Base-by-base conservation (phyloP, 2,888 invertebrate genomes). In the Marronus borbonicus region DNA sequence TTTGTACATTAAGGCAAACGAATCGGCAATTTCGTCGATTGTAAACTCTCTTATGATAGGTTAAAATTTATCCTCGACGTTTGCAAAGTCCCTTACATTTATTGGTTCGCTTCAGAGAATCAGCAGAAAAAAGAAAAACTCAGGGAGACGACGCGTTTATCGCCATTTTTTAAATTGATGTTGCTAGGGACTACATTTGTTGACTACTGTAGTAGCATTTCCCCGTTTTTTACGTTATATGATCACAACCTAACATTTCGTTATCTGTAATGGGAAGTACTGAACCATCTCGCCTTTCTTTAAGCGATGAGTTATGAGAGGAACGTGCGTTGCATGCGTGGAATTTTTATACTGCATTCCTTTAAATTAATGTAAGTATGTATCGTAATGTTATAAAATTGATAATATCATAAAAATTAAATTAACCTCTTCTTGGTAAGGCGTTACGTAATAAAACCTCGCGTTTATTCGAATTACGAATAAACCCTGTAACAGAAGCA, bases 41-140 rank as follows among this genome's bases (percentile, higher is more conserved):
- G 62, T 74, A 74, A 74, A 74, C 60, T 60, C 58, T 8, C 60
- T 74, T 39, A 39, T 58, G 72, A 72, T 72, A 39, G 62, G 72
- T 60, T 74, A 74, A 60, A 74, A 74, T 74, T 74, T 74, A 74
- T 60, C 20, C 44, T 60, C 14, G 44, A 44, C 72, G 60, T 39
- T 74, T 49, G 60, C 20, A 60, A 74, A 74, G 72, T 39, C 62
- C 31, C 72, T 60, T 74, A 44, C 39, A 31, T 74, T 62, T 74
- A 74, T 74, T 60, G 72, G 28, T 60, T 44, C 44, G 7, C 12
- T 44, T 24, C 14, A 14, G 60, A 60, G 14, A 39, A 28, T 72
- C 72, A 44, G 20, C 72, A 44, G 39, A 24, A 60, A 60, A 24
- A 60, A 24, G 44, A 74, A 70, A 20, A 24, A 14, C 4, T 72